phyloP scores from a whole-genome alignment of 2,888 invertebrate genomes.

The Torymus texanus region DNA sequence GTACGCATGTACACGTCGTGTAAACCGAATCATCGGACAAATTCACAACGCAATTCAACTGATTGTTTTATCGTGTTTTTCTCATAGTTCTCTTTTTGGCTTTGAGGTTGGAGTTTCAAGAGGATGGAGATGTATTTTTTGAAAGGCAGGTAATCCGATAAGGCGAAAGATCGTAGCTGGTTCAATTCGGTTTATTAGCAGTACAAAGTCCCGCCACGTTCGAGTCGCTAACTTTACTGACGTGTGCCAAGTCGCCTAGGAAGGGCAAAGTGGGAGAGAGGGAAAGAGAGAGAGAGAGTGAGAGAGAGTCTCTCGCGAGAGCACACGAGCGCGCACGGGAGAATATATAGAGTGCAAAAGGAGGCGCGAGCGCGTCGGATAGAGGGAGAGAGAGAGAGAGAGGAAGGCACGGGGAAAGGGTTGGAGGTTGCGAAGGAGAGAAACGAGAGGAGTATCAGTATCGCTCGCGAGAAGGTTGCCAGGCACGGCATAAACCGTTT shows the following conservation, averaged over 20 bases:
- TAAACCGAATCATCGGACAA: no score
- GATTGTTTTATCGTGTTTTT: no score
- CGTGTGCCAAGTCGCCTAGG: conserved; percentile 68
- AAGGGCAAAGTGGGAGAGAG: conserved; percentile 54
- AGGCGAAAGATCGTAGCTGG: conserved; percentile 26
- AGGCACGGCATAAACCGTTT: conserved; percentile 73
- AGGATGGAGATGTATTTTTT: no score
- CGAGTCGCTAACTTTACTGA: conserved; percentile 71
- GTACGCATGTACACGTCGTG: no score
- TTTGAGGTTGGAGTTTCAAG: no score
- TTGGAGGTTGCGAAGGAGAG: conserved; percentile 52
- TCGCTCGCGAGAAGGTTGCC: conserved; percentile 67
- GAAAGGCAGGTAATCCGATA: conserved; percentile 13
- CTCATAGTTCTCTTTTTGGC: no score
- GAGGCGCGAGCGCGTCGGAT: conserved; percentile 11
- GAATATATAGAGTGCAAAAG: conserved; percentile 58
- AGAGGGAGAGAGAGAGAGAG: conserved; percentile 13
- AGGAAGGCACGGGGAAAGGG: conserved; percentile 35
- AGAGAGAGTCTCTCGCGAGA: conserved; percentile 5
- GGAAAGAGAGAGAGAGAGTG: conserved; percentile 14
- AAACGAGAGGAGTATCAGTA: conserved; percentile 67
- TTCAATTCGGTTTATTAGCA: conserved; percentile 51
- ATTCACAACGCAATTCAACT: no score
- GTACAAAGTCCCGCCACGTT: conserved; percentile 53
- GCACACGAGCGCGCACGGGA: background rate